These are phyloP conservation scores for Notechis scutatus DNA, from an alignment of 2,113 vertebrate genomes.

Conservation along the genomic window DNA sequence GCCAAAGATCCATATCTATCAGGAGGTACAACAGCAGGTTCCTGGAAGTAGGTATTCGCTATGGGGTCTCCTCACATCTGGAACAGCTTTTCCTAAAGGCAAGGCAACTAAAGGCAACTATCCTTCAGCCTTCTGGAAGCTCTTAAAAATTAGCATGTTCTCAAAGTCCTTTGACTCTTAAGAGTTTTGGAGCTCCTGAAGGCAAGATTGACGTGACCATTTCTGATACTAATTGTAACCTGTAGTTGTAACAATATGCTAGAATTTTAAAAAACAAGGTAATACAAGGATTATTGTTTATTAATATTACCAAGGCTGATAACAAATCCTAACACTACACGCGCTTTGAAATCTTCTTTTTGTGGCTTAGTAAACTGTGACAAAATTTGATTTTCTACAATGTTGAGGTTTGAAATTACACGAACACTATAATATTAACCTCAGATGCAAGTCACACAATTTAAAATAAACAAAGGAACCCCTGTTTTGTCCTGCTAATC, in stretches of 20 bases:
- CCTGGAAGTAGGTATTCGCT: not conserved
- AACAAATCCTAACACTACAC: not conserved
- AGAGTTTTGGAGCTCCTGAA: not conserved
- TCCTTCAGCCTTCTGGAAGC: not conserved
- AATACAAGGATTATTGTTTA: not conserved
- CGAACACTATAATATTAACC: not conserved
- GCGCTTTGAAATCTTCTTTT: not conserved
- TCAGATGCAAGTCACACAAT: not conserved
- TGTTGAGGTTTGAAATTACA: not conserved
- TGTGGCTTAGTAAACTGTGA: not conserved
- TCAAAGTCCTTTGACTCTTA: not conserved
- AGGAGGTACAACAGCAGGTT: not conserved
- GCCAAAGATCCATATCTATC: not conserved
- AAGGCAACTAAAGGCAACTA: not conserved
- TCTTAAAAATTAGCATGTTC: not conserved
- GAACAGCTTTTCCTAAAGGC: not conserved
- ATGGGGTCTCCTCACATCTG: not conserved
- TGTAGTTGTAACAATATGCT: not conserved
- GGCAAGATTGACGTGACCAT: not conserved
- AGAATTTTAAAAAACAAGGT: not conserved
- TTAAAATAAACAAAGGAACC: not conserved
- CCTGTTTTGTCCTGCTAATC: not conserved
- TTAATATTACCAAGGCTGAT: not conserved
- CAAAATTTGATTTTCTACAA: not conserved
- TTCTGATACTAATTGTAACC: not conserved